Conservation (phyloP, 1,140 invertebrate genomes). For the Tachypleus tridentatus region DNA sequence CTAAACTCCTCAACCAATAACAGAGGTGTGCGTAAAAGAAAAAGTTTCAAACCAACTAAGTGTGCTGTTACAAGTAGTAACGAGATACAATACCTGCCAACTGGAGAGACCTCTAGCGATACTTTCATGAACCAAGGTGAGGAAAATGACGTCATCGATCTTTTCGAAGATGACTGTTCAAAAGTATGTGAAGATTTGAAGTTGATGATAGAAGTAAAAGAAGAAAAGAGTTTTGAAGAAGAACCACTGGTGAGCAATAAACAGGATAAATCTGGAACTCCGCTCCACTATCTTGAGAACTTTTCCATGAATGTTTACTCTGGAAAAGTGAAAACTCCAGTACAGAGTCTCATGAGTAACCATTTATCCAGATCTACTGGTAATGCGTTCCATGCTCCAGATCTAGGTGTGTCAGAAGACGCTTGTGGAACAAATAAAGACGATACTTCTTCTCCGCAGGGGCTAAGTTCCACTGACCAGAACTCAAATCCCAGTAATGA, state of each 20-base stretch:
- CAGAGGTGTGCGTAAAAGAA: slow-evolving; percentile 55
- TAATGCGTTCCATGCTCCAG: slow-evolving; percentile 26
- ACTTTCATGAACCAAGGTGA: slow-evolving; percentile 25
- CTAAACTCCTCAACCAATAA: slow-evolving; percentile 6
- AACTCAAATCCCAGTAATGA: too few relatives aligned
- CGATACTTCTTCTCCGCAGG: too few relatives aligned
- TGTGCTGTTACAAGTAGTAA: slow-evolving; percentile 38
- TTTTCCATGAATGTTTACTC: slow-evolving; percentile 63
- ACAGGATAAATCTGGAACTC: slow-evolving; percentile 40
- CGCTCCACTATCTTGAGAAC: slow-evolving; percentile 61
- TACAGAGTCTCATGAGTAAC: neutral
- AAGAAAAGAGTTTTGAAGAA: too few relatives aligned
- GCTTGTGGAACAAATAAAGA: too few relatives aligned
- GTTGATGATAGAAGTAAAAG: too few relatives aligned
- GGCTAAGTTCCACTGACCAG: too few relatives aligned
- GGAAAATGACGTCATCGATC: slow-evolving; percentile 1
- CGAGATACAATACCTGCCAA: slow-evolving; percentile 21
- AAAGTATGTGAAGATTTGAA: neutral
- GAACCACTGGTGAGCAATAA: too few relatives aligned
- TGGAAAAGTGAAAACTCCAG: slow-evolving; percentile 29
- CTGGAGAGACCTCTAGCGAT: slow-evolving; percentile 23
- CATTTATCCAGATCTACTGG: slow-evolving; percentile 2
- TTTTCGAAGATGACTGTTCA: slow-evolving; percentile 13
- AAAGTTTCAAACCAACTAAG: slow-evolving; percentile 80
- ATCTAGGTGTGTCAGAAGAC: slow-evolving; percentile 12